Conservation (phyloP, 2,797 vertebrate genomes). For the Melanotaenia trifasciata region DNA sequence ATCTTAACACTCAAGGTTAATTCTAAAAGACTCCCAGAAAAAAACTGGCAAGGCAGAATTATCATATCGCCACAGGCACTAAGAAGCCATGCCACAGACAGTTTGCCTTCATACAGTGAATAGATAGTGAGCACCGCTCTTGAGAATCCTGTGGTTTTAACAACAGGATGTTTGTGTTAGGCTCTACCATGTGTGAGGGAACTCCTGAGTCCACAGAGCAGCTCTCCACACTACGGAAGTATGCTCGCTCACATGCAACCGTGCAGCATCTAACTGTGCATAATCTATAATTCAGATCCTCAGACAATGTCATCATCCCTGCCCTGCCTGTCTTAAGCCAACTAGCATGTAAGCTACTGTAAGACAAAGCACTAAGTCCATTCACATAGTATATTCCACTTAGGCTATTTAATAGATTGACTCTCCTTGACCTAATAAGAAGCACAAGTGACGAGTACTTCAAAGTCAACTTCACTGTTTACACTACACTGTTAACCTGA, state of each 20-base stretch:
- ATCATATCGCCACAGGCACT: not conserved
- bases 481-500: not conserved
- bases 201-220: slow-evolving; percentile 26
- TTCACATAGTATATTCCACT: slow-evolving; percentile 52
- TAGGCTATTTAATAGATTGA: slow-evolving; percentile 61
- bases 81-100: not conserved
- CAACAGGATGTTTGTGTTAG: slow-evolving; percentile 68
- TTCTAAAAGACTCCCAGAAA: not conserved
- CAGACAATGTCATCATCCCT: slow-evolving; percentile 63
- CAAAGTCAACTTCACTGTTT: slow-evolving; percentile 11
- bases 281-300: slow-evolving; percentile 77
- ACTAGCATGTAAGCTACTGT: slow-evolving; percentile 61
- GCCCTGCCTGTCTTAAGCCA: slow-evolving; percentile 64
- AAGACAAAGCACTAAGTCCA: slow-evolving; percentile 49
- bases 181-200: slow-evolving; percentile 38
- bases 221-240: slow-evolving; percentile 39
- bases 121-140: slow-evolving; percentile 14
- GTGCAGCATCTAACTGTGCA: slow-evolving; percentile 51
- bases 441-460: slow-evolving; percentile 31
- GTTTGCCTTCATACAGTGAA: slow-evolving; percentile 8
- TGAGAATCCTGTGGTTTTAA: slow-evolving; percentile 38
- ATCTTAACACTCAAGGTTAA: not conserved
- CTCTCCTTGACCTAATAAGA: slow-evolving; percentile 69
- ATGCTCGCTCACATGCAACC: slow-evolving; percentile 42
- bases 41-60: not conserved